Evolutionary conservation across 1,140 invertebrate species (phyloP).

Genomic region (Babylonia areolata): DNA sequence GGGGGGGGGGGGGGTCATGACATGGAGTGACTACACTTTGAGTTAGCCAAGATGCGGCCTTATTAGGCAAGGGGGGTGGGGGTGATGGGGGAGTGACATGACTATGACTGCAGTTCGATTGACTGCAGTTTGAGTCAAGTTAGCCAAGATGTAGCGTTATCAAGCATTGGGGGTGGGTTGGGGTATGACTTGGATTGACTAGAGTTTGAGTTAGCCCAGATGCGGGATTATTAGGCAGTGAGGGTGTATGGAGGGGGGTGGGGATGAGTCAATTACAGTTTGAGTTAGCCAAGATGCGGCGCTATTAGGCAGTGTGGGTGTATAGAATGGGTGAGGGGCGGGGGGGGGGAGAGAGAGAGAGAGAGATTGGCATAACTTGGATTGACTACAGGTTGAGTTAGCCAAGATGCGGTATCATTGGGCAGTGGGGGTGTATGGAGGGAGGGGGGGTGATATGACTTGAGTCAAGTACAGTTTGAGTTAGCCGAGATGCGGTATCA

Average conservation of each 20-base stretch:
- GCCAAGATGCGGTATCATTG: no score
- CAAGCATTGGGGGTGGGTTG: not conserved
- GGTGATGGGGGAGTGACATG: not conserved
- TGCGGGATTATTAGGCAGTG: no score
- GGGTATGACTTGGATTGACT: not conserved
- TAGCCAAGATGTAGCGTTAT: not conserved
- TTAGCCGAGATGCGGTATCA: no score
- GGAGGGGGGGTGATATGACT: no score
- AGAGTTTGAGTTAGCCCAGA: not conserved
- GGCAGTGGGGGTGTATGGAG: no score
- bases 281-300: no score
- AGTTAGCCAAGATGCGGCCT: not conserved
- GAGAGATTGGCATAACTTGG: not conserved
- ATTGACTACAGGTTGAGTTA: not conserved
- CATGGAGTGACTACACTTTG: no score
- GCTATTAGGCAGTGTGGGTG: not conserved
- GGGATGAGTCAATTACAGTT: no score
- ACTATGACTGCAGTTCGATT: not conserved
- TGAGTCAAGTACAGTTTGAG: no score
- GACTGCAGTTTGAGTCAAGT: not conserved
- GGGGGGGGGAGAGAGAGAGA: no score
- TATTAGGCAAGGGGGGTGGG: not conserved
- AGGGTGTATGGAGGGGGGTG: no score
- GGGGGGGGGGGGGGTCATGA: not conserved
- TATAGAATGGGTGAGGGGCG: no score